Evolutionary conservation across 1,140 invertebrate species (phyloP), one percentile per base, ranked within the genome.

Genomic region (Anagrus nilaparvatae): DNA sequence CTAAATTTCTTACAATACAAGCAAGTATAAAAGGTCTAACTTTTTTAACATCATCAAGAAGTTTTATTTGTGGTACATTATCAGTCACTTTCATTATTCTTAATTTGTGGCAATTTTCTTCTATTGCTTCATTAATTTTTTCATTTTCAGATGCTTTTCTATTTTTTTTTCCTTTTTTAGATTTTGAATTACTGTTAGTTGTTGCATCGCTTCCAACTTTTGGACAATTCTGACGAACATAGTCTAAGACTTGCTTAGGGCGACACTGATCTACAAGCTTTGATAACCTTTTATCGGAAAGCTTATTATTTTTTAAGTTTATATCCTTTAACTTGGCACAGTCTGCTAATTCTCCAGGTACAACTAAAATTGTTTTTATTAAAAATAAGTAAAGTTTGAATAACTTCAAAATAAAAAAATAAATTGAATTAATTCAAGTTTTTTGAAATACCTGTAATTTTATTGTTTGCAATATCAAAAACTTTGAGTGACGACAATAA

Each of bases 191-290:
- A 28, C 42, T 17, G 25, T 34, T 28, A 5, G 14, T 9, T 3
- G 58, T 44, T 2, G 53, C 28, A 44, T 63, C 56, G 12, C 49
- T 51, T 28, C 65, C 63, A 1, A 55, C 51, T 54, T 62, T 72
- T 3, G 69, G 58, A 48, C 76, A 80, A 51, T 82, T 73, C 43
- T 74, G 73, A 25, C 73, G 65, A 2, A 84, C 63, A 51, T 84
- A 84, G 49, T 84, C 81, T 4, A 84, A 43, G 16, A 78, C 55
- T 60, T 82, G 79, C 55, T 83, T 83, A 2, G 73, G 74, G 27
- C 72, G 66, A 46, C 78, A 78, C 51, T 82, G 79, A 47, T 82
- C 76, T 1, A 84, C 75, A 8, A 87, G 53, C 55, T 87, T 88
- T 33, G 70, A 64, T 17, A 88, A 68, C 30, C 81, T 70, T 48